Percentiles rank a stretch among this genome's conserved stretches.
Conservation (phyloP, 1,140 invertebrate genomes). For the Cyclargus thomasi region DNA sequence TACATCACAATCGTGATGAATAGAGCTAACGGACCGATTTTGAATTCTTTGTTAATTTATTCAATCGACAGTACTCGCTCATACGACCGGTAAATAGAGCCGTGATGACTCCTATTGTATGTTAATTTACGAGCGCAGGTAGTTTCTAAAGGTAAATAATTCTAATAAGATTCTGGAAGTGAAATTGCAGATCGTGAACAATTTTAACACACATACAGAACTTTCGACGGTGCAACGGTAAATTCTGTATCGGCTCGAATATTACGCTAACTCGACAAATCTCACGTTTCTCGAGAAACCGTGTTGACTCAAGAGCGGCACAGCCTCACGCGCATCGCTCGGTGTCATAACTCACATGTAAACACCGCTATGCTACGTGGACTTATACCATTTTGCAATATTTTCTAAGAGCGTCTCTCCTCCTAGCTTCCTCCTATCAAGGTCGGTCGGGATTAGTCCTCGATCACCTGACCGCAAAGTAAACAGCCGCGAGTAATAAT, state of each 20-base stretch:
- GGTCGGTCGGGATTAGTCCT: slow-evolving; percentile 24
- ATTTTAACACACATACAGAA: slow-evolving; percentile 48
- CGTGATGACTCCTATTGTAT: slow-evolving; percentile 16
- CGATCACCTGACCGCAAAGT: slow-evolving; percentile 60
- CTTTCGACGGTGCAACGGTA: slow-evolving; percentile 66
- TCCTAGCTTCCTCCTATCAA: background rate
- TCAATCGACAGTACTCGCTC: slow-evolving; percentile 14
- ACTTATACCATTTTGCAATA: slow-evolving; percentile 23
- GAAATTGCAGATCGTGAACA: slow-evolving; percentile 42
- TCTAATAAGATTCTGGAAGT: slow-evolving; percentile 55
- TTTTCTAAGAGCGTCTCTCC: background rate
- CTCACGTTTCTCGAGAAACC: slow-evolving; percentile 41
- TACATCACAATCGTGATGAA: slow-evolving; percentile 2
- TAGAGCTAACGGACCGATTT: slow-evolving; percentile 6
- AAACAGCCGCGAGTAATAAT: slow-evolving; percentile 55
- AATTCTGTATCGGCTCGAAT: slow-evolving; percentile 40
- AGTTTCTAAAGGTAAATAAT: slow-evolving; percentile 29
- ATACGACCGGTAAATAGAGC: slow-evolving; percentile 1
- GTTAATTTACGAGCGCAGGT: slow-evolving; percentile 16
- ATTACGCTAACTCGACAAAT: slow-evolving; percentile 41
- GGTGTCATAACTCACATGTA: slow-evolving; percentile 59
- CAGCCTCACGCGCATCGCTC: slow-evolving; percentile 38
- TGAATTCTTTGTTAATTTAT: slow-evolving; percentile 16
- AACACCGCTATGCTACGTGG: slow-evolving; percentile 59
- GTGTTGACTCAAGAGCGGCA: slow-evolving; percentile 34